Conservation (phyloP, 2,888 invertebrate species). For the Leuctra nigra region DNA sequence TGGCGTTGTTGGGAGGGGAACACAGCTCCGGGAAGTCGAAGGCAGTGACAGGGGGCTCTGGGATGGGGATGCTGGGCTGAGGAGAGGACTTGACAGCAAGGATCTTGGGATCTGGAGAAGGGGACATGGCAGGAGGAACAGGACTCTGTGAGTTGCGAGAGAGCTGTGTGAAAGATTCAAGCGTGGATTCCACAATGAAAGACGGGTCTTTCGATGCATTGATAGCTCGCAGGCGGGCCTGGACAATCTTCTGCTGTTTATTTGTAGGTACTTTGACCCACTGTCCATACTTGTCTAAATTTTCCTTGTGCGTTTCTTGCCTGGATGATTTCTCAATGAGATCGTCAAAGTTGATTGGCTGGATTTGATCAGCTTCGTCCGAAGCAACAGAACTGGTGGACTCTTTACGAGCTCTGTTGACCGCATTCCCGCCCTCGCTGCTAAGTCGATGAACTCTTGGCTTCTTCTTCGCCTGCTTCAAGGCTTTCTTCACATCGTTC, state of each 20-base stretch:
- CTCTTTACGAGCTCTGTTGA: slow-evolving; percentile 24
- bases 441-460: slow-evolving; percentile 15
- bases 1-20: not conserved
- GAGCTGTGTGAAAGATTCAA: slow-evolving; percentile 40
- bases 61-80: not conserved
- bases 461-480: slow-evolving; percentile 27
- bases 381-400: slow-evolving; percentile 35
- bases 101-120: not conserved
- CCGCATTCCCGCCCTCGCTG: slow-evolving; percentile 3
- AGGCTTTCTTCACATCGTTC: slow-evolving; percentile 23
- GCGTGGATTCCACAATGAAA: slow-evolving; percentile 40
- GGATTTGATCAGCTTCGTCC: slow-evolving; percentile 40
- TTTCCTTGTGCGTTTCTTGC: slow-evolving; percentile 34
- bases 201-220: slow-evolving; percentile 39
- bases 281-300: slow-evolving; percentile 36
- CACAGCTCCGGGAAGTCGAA: slow-evolving; percentile 3
- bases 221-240: slow-evolving; percentile 46
- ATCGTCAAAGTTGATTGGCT: slow-evolving; percentile 35
- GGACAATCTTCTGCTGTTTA: slow-evolving; percentile 46
- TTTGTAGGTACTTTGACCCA: slow-evolving; percentile 46
- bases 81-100: not conserved
- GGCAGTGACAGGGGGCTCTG: not conserved
- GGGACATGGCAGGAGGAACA: not conserved
- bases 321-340: slow-evolving; percentile 40
- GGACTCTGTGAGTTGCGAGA: slow-evolving; percentile 1